These are phyloP conservation scores for Eumacrocentrus americanus DNA, from an alignment of 2,888 invertebrate genomes.

Conservation along the genomic window DNA sequence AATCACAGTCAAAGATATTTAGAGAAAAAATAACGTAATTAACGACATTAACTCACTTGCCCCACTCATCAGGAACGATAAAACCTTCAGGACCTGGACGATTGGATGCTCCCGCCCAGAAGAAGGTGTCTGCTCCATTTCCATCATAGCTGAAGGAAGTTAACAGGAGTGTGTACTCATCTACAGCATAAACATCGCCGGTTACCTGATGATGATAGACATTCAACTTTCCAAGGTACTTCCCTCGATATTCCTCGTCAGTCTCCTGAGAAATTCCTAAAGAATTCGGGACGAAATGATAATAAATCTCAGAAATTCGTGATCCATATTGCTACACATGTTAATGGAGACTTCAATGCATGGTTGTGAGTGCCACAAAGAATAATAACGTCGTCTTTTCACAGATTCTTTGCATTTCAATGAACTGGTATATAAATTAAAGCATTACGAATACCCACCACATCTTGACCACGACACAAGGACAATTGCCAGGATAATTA, in stretches of 20 bases:
- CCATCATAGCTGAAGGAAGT: slow-evolving; percentile 89
- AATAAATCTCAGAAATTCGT: not conserved
- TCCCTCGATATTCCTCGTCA: slow-evolving; percentile 79
- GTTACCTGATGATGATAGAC: slow-evolving; percentile 92
- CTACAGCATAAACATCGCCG: slow-evolving; percentile 87
- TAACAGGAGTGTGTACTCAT: slow-evolving; percentile 81
- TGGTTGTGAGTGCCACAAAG: not conserved
- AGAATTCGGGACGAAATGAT: slow-evolving; percentile 4
- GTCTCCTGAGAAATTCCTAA: slow-evolving; percentile 63
- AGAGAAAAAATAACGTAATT: too few species aligned
- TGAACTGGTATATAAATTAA: not conserved
- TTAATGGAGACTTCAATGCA: slow-evolving; percentile 7
- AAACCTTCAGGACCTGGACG: slow-evolving; percentile 90
- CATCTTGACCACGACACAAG: not conserved
- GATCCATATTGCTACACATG: slow-evolving; percentile 11
- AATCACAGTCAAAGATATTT: too few species aligned
- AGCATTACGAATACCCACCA: not conserved
- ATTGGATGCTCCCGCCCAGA: slow-evolving; percentile 90
- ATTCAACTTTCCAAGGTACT: slow-evolving; percentile 82
- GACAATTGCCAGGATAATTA: not conserved
- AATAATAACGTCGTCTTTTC: too few species aligned
- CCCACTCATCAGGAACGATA: slow-evolving; percentile 86
- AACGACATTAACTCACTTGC: slow-evolving; percentile 83
- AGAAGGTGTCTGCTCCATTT: slow-evolving; percentile 88
- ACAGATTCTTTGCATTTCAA: not conserved